Conservation (phyloP, 2,888 invertebrate genomes). For the Epirrita christyi region DNA sequence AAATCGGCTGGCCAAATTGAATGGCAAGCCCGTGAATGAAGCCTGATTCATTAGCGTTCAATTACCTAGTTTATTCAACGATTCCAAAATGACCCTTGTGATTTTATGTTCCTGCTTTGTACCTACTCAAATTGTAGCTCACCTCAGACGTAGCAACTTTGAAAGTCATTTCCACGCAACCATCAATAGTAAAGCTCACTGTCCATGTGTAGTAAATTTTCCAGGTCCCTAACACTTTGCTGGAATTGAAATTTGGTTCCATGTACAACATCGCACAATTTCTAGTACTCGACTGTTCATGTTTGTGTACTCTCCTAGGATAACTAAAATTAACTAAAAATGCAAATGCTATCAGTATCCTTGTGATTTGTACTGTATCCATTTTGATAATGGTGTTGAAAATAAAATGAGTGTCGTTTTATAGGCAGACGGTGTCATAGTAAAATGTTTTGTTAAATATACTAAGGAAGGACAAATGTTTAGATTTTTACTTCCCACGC, state of each 20-base stretch:
- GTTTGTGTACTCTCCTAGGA: slow-evolving; percentile 16
- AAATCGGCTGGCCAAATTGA: no score
- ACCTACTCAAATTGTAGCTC: slow-evolving; percentile 33
- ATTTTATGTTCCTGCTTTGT: no score
- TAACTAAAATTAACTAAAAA: slow-evolving; percentile 1
- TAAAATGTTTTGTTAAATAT: slow-evolving; percentile 11
- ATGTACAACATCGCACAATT: slow-evolving; percentile 50
- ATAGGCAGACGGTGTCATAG: slow-evolving; percentile 24
- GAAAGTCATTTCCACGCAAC: slow-evolving; percentile 63
- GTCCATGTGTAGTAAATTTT: slow-evolving; percentile 69
- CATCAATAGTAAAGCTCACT: slow-evolving; percentile 47
- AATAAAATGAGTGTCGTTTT: slow-evolving; percentile 12
- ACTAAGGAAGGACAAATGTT: not conserved
- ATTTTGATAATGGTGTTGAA: slow-evolving; percentile 22
- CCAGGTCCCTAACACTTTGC: slow-evolving; percentile 63
- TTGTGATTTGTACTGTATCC: slow-evolving; percentile 9
- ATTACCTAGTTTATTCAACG: no score
- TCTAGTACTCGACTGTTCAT: slow-evolving; percentile 35
- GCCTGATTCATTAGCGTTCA: no score
- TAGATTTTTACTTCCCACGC: no score
- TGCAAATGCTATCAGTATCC: slow-evolving; percentile 1
- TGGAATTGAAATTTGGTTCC: slow-evolving; percentile 62
- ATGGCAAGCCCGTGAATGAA: no score
- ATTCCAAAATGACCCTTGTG: no score
- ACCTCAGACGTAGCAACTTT: slow-evolving; percentile 58